These are phyloP conservation scores for Sorex maritimensis DNA, from an alignment of 2,797 vertebrate genomes.

Conservation along the genomic window DNA sequence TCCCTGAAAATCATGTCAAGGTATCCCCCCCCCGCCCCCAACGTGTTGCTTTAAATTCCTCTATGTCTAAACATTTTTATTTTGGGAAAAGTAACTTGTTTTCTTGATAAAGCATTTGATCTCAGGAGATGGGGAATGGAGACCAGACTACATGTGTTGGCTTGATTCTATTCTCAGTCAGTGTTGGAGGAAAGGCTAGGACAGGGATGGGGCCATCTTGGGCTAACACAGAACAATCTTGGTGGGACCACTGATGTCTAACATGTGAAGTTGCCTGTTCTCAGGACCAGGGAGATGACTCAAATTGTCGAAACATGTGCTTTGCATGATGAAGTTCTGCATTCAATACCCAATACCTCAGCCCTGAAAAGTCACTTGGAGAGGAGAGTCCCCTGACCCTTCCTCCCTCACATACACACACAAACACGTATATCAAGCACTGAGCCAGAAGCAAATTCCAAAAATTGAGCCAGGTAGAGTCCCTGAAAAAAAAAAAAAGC, in stretches of 20 bases:
- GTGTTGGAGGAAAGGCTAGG: background rate
- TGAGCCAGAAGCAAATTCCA: no score
- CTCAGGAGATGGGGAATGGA: background rate
- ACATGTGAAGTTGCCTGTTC: background rate
- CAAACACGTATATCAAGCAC: no score
- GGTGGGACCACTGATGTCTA: background rate
- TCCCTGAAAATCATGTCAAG: background rate
- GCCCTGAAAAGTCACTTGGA: no score
- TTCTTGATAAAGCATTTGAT: background rate
- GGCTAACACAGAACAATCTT: background rate
- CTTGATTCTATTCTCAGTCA: background rate
- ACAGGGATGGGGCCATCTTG: background rate
- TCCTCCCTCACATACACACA: no score
- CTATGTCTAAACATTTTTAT: background rate
- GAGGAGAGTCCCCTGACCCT: no score
- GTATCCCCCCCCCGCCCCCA: background rate
- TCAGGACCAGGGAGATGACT: background rate
- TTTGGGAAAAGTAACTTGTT: slow-evolving; percentile 4
- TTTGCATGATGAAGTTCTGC: no score
- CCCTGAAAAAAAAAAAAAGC: no score
- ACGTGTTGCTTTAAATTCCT: background rate
- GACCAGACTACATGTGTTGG: background rate
- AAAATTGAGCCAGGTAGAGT: no score
- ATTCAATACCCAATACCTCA: no score
- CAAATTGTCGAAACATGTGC: no score